Conservation (phyloP, 2,888 invertebrate genomes). For the Rutpela maculata region DNA sequence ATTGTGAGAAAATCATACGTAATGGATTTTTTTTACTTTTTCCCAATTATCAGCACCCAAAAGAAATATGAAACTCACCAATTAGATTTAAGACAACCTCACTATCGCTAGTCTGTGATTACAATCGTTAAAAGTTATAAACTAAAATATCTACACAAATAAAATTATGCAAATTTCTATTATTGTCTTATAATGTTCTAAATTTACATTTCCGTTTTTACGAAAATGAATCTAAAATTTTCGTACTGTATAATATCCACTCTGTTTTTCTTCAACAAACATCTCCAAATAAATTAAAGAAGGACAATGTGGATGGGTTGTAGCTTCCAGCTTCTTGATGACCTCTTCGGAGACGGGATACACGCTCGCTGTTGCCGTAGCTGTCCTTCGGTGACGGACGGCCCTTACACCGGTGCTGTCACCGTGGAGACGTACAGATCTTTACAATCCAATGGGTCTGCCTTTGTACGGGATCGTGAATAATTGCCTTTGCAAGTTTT, state of each 20-base stretch:
- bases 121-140: no score
- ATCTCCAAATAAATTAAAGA: slow-evolving; percentile 25
- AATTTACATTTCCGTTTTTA: background rate
- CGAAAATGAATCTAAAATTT: background rate
- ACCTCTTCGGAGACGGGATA: slow-evolving; percentile 22
- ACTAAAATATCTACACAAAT: no score
- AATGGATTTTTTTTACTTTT: no score
- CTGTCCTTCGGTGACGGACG: slow-evolving; percentile 51
- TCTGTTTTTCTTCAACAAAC: background rate
- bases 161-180: background rate
- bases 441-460: slow-evolving; percentile 54
- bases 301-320: slow-evolving; percentile 23
- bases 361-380: slow-evolving; percentile 28
- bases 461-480: slow-evolving; percentile 53
- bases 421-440: slow-evolving; percentile 53
- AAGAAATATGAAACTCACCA: no score
- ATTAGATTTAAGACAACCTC: no score
- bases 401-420: slow-evolving; percentile 56
- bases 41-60: no score
- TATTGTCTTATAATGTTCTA: background rate
- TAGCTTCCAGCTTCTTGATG: slow-evolving; percentile 27
- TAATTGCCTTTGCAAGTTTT: slow-evolving; percentile 54
- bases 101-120: no score
- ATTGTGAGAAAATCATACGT: no score
- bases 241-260: background rate